Evolutionary conservation across 2,113 vertebrate species (phyloP).

Genomic region (Myrmecobius fasciatus): DNA sequence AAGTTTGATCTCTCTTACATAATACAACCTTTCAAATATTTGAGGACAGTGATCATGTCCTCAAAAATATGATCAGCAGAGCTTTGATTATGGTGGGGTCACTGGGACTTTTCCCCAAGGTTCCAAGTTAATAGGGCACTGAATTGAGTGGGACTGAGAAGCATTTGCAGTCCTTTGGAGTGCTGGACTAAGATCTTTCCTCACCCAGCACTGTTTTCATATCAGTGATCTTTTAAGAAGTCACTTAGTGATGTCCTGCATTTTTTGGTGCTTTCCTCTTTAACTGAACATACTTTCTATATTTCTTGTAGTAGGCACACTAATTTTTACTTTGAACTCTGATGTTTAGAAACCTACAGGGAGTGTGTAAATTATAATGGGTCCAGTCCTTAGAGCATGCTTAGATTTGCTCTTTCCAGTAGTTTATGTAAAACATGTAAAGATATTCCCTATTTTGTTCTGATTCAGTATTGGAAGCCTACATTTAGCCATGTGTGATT

Average conservation of each 20-base stretch:
- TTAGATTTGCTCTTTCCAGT: not conserved
- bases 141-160: not conserved
- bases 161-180: not conserved
- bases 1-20: not conserved
- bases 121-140: not conserved
- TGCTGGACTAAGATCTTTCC: not conserved
- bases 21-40: not conserved
- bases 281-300: not conserved
- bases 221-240: not conserved
- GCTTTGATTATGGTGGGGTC: not conserved
- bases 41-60: not conserved
- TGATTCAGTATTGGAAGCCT: not conserved
- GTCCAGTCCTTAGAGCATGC: not conserved
- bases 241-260: not conserved
- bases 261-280: not conserved
- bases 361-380: not conserved
- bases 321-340: not conserved
- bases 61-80: not conserved
- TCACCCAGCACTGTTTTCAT: not conserved
- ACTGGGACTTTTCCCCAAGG: not conserved
- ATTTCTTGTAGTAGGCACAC: not conserved
- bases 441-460: not conserved
- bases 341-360: not conserved
- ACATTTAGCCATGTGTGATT: not conserved
- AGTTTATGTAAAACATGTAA: not conserved